These are phyloP conservation scores for Chloroclystis v-ata DNA, from an alignment of 2,888 invertebrate genomes.

Conservation along the genomic window DNA sequence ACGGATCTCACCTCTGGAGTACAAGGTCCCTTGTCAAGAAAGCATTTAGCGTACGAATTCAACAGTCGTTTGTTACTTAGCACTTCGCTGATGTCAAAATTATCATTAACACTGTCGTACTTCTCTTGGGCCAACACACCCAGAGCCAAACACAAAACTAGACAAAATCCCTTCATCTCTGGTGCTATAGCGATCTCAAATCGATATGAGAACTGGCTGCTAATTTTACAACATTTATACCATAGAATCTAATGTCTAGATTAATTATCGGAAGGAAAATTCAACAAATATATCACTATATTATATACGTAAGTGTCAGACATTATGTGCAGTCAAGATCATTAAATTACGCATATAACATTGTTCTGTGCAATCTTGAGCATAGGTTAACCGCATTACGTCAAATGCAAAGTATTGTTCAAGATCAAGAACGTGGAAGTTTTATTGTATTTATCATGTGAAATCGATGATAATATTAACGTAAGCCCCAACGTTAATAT, in stretches of 20 bases:
- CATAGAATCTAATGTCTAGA: constrained; percentile 22
- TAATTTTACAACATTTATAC: constrained; percentile 40
- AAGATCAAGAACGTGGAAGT: no score
- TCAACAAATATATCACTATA: constrained; percentile 36
- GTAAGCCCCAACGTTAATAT: no score
- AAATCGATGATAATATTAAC: no score
- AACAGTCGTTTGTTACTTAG: constrained; percentile 82
- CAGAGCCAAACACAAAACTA: constrained; percentile 42
- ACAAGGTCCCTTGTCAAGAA: constrained; percentile 82
- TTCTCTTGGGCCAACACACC: constrained; percentile 52
- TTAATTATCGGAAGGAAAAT: constrained; percentile 33
- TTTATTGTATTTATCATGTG: no score
- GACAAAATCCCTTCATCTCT: constrained; percentile 47
- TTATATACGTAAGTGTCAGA: constrained; percentile 30
- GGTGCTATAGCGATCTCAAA: constrained; percentile 8
- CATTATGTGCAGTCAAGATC: constrained; percentile 31
- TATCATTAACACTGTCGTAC: constrained; percentile 81
- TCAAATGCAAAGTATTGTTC: constrained; percentile 3
- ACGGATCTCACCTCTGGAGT: constrained; percentile 84
- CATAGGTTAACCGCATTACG: constrained; percentile 21
- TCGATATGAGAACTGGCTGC: constrained; percentile 27
- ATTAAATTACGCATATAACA: constrained; percentile 27
- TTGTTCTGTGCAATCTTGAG: constrained; percentile 15
- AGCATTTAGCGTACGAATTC: constrained; percentile 82
- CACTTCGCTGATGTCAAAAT: constrained; percentile 82